Conservation (phyloP, 2,113 vertebrate species). For the Labeo catla region DNA sequence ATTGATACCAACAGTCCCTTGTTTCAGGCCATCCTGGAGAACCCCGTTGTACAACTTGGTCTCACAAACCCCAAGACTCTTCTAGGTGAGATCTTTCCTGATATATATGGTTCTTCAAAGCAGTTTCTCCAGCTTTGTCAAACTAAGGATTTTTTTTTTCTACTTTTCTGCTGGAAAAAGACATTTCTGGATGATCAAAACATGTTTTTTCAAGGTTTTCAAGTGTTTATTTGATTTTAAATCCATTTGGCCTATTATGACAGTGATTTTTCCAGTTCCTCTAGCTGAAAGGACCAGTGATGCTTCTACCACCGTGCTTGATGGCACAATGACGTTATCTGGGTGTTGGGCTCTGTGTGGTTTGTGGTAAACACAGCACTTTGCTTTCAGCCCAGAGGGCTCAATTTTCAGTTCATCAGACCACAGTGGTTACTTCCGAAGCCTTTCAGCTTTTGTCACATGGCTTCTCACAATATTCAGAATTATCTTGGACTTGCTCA, state of each 20-base stretch:
- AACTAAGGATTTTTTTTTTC: neutral
- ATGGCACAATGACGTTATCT: conserved; percentile 11
- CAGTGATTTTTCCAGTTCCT: neutral
- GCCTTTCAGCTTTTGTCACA: neutral
- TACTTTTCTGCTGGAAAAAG: neutral
- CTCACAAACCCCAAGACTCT: conserved; percentile 96
- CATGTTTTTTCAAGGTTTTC: neutral
- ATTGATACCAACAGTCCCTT: conserved; percentile 93
- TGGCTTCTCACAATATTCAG: neutral
- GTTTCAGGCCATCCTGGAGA: conserved; percentile 97
- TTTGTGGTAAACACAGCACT: conserved; percentile 15
- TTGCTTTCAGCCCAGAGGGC: neutral
- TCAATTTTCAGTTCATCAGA: conserved; percentile 10
- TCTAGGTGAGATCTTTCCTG: conserved; percentile 77
- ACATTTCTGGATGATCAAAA: neutral
- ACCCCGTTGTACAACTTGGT: conserved; percentile 95
- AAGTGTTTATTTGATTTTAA: neutral
- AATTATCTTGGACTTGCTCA: neutral
- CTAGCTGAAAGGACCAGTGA: neutral
- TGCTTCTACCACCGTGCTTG: neutral
- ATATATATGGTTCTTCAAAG: neutral
- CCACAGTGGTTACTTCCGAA: neutral
- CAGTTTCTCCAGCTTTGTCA: neutral
- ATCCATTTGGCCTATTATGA: neutral
- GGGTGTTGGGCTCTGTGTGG: neutral